A percentile compares a stretch with the other conserved stretches of the same genome.
Evolutionary conservation across 2,797 vertebrate species (phyloP).

Genomic region (Tolypeutes matacus): DNA sequence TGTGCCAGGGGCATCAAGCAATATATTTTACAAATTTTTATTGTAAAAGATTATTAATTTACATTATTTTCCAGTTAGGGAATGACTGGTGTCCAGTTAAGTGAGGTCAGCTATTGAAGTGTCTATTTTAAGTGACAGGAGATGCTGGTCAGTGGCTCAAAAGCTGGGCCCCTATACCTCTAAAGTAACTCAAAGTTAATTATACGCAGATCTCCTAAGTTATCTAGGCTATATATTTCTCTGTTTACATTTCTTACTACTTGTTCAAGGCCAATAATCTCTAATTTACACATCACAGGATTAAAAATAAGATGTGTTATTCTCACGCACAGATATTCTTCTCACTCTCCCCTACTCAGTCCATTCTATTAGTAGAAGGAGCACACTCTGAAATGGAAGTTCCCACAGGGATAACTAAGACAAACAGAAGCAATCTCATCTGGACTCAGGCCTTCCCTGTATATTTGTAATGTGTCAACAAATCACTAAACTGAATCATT

Average conservation of each 20-base stretch:
- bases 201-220: background rate
- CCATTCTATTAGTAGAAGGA: background rate
- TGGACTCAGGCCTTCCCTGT: background rate
- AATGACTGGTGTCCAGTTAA: background rate
- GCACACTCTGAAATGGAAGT: background rate
- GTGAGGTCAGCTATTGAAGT: background rate
- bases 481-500: background rate
- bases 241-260: background rate
- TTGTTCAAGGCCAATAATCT: background rate
- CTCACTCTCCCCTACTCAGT: background rate
- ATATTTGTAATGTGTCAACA: background rate
- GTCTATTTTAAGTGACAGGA: background rate
- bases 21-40: background rate
- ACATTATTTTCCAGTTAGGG: background rate
- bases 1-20: background rate
- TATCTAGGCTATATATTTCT: background rate
- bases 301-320: slow-evolving; percentile 10
- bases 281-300: background rate
- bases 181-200: background rate
- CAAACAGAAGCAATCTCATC: background rate
- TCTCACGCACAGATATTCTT: background rate
- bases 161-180: background rate
- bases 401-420: too few species aligned
- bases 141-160: background rate
- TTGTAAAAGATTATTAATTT: background rate